A percentile compares a stretch with the other conserved stretches of the same genome.
phyloP scores from a whole-genome alignment of 2,113 vertebrate species.

The Fukomys damarensis region DNA sequence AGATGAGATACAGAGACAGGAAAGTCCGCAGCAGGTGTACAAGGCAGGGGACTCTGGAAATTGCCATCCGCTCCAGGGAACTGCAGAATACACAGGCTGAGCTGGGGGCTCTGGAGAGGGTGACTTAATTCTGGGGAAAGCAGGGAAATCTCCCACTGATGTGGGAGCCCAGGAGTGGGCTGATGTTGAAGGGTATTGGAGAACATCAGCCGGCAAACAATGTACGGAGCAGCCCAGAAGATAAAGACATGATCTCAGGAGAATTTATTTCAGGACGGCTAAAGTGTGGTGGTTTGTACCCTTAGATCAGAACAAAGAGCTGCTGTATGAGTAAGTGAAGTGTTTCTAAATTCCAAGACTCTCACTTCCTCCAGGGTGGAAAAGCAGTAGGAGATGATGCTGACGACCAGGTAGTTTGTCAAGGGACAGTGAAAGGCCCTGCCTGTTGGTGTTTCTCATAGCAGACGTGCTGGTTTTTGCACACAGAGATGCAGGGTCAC shows the following conservation, averaged over 20 bases:
- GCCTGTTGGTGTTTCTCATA: neutral
- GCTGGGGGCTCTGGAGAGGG: neutral
- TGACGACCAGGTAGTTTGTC: neutral
- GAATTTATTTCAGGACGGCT: neutral
- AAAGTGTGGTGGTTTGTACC: neutral
- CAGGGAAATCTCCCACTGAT: neutral
- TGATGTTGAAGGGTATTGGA: neutral
- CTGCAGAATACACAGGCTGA: neutral
- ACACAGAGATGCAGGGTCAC: neutral
- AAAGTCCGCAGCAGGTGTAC: neutral
- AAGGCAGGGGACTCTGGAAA: neutral
- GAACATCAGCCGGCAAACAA: neutral
- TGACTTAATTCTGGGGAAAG: neutral
- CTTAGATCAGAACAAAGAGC: neutral
- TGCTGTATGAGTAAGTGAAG: neutral
- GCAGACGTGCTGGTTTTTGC: neutral
- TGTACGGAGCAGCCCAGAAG: neutral
- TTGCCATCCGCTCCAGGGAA: neutral
- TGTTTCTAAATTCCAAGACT: neutral
- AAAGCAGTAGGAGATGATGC: neutral
- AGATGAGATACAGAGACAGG: neutral
- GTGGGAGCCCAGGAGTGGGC: neutral
- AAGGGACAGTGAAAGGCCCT: neutral
- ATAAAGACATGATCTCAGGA: neutral
- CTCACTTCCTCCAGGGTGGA: neutral